Conservation (phyloP, 2,888 invertebrate species). For the Torymus texanus region DNA sequence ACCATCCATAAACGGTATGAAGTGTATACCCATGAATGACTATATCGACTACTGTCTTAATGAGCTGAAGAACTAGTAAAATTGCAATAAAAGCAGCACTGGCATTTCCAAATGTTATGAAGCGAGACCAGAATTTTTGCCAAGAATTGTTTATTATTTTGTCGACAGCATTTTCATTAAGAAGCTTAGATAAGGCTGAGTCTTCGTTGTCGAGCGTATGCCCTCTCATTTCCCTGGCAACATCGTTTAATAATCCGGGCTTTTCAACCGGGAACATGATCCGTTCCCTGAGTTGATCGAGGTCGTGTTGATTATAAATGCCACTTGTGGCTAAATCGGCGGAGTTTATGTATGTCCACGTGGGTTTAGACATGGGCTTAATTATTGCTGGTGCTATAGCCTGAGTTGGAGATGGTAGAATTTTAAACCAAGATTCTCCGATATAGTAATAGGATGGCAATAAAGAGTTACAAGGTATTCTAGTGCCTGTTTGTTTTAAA, state of each 20-base stretch:
- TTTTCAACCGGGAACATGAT: constrained; percentile 43
- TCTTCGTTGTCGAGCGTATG: not conserved
- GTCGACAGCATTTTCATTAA: constrained; percentile 1
- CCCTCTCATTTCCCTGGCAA: constrained; percentile 2
- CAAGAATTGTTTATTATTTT: not conserved
- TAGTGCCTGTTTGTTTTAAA: no score
- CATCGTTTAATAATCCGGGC: not conserved
- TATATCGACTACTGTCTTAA: not conserved
- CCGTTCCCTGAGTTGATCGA: constrained; percentile 37
- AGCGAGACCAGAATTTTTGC: not conserved
- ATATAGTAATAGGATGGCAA: no score
- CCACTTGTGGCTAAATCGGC: constrained; percentile 46
- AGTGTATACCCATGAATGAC: not conserved
- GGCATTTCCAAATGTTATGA: not conserved
- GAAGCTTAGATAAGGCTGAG: not conserved
- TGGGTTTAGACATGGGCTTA: constrained; percentile 1
- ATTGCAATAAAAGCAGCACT: constrained; percentile 9
- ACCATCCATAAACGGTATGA: not conserved
- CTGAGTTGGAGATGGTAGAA: not conserved
- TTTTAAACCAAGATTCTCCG: no score
- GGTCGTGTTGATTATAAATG: constrained; percentile 46
- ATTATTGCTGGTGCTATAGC: constrained; percentile 12
- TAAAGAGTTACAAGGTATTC: no score
- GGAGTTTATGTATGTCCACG: constrained; percentile 28
- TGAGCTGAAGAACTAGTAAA: not conserved